Base-by-base conservation (phyloP, 2,888 invertebrate species). In the Ophion obscuratus region DNA sequence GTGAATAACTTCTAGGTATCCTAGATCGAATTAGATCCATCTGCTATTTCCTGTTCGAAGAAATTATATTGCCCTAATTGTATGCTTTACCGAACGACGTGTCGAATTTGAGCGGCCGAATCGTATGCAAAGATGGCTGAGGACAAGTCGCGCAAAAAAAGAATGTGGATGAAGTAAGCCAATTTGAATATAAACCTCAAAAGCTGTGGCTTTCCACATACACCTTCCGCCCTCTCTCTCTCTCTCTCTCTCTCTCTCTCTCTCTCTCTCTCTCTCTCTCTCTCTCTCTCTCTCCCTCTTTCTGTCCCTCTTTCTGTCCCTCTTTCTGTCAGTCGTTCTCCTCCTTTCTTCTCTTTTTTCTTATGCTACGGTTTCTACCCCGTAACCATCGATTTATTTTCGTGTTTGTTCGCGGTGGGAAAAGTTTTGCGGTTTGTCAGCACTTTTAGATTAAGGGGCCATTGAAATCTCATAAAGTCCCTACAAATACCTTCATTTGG, bases 361-460 rank as follows among this genome's bases (percentile, higher is more conserved):
- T 74, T 75, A 62, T 67, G 36, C 67, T 73, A 17, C 80, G 64
- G 57, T 57, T 73, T 75, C 81, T 81, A 27, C 66, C 73, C 77
- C 17, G 57, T 75, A 71, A 68, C 64, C 91, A 93, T 92, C 93
- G 93, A 93, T 93, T 93, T 93, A 93, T 93, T 93, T 91, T 90
- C 92, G 92, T 93, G 93, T 94, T 94, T 93, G 93, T 93, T 93
- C 93, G 88, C 87, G 90, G 91, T 91, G 90, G 89, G 88, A 88
- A 93, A 94, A 93, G 92, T 94, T 94, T 93, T 91, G 93, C 91
- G 93, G 93, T 93, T 94, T 94, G 93, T 94, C 93, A 93, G 93
- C 93, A 92, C 92, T 94, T 93, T 93, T 92, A 93, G 92, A 92
- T 93, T 92, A 93, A 91, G 91, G 92, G 86, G 89, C 91, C 90